These are phyloP conservation scores for Liolophura sinensis DNA, from an alignment of 1,140 invertebrate species.

Conservation along the genomic window DNA sequence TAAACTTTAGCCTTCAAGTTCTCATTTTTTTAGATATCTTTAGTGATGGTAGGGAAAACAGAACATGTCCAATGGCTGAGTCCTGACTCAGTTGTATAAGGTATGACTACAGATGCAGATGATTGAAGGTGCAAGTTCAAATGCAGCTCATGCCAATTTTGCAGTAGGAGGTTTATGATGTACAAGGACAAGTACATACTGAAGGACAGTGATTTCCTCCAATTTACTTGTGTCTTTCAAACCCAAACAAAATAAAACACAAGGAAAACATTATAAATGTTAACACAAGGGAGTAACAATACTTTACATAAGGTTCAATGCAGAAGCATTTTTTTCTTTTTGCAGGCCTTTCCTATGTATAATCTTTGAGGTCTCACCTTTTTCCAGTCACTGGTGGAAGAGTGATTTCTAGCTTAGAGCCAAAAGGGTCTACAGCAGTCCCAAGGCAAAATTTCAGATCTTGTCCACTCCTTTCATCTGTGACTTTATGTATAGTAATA, in stretches of 20 bases:
- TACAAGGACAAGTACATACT: no score
- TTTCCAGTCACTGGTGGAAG: slow-evolving; percentile 60
- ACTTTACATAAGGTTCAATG: no score
- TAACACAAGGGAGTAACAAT: no score
- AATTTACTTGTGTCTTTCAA: background rate
- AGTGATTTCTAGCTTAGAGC: slow-evolving; percentile 75
- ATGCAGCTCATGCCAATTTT: background rate
- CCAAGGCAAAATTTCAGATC: slow-evolving; percentile 68
- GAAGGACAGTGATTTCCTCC: no score
- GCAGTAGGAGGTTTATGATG: background rate
- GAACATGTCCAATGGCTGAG: no score
- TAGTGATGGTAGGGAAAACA: no score
- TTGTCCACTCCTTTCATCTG: slow-evolving; percentile 61
- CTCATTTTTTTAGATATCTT: no score
- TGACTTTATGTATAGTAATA: slow-evolving; percentile 67
- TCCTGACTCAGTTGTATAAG: no score
- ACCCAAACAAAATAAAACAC: background rate
- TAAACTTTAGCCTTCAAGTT: background rate
- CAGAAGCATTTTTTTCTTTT: no score
- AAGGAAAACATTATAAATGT: background rate
- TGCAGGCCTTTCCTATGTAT: no score
- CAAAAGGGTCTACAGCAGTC: slow-evolving; percentile 70
- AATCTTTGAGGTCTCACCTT: slow-evolving; percentile 14
- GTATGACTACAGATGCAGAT: background rate
- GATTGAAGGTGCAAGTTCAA: no score